Evolutionary conservation across 2,797 vertebrate genomes (phyloP).

Genomic region (Thunnus albacares): DNA sequence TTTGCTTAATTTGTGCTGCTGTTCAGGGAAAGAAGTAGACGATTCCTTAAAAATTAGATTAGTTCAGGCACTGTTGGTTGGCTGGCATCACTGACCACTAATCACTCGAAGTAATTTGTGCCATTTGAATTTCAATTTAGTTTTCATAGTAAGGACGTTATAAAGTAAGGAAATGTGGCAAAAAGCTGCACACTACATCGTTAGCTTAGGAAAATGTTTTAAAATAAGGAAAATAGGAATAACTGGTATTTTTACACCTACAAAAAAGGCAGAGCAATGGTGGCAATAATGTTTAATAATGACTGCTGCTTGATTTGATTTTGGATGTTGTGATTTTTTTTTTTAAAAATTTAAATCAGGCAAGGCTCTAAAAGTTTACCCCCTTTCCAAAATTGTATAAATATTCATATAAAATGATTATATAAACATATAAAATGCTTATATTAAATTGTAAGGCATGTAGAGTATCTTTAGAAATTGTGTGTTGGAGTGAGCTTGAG

Average conservation of each 20-base stretch:
- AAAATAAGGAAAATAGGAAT: not conserved
- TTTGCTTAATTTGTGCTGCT: constrained; percentile 3
- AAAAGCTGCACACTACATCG: not conserved
- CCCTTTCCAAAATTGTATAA: too few relatives aligned
- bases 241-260: not conserved
- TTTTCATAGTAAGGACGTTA: too few relatives aligned
- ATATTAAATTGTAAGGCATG: not conserved
- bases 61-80: not conserved
- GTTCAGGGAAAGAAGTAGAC: not conserved
- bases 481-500: not conserved
- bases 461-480: not conserved
- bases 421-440: too few relatives aligned
- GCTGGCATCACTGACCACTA: not conserved
- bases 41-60: not conserved
- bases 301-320: too few relatives aligned
- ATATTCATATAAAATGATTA: too few relatives aligned
- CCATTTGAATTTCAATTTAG: too few relatives aligned
- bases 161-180: too few relatives aligned
- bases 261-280: not conserved
- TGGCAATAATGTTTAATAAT: too few relatives aligned
- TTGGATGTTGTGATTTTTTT: too few relatives aligned
- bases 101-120: too few relatives aligned
- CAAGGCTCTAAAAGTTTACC: too few relatives aligned
- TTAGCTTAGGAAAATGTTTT: not conserved
- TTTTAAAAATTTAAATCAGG: too few relatives aligned